Conservation (phyloP, 2,888 invertebrate species). For the Lacanobia oleracea region DNA sequence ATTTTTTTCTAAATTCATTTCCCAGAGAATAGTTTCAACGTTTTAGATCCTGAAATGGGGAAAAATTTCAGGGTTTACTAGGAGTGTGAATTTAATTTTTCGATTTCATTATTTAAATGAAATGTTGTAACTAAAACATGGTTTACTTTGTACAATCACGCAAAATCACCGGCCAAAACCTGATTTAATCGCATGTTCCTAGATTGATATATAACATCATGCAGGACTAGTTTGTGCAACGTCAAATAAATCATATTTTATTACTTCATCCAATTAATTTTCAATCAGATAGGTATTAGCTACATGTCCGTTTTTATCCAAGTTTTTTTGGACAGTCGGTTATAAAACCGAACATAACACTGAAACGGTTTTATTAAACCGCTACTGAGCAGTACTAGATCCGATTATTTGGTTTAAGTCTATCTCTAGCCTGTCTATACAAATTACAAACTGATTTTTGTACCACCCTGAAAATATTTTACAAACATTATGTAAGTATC, state of each 20-base stretch:
- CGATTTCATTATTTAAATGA: not conserved
- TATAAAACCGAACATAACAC: slow-evolving; percentile 8
- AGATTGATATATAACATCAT: slow-evolving; percentile 38
- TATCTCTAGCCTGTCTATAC: not conserved
- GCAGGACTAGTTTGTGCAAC: slow-evolving; percentile 44
- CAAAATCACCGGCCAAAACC: not conserved
- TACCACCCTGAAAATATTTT: too few species aligned
- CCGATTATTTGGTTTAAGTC: not conserved
- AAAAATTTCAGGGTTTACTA: not conserved
- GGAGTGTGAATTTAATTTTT: not conserved
- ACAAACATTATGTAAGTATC: too few species aligned
- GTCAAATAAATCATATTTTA: slow-evolving; percentile 54
- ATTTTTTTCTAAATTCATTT: not conserved
- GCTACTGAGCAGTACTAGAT: not conserved
- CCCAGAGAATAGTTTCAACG: not conserved
- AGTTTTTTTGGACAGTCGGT: not conserved
- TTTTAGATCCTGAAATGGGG: not conserved
- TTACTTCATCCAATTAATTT: slow-evolving; percentile 45
- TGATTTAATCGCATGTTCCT: slow-evolving; percentile 27
- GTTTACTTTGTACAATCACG: slow-evolving; percentile 5
- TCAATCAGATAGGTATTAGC: not conserved
- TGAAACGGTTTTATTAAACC: not conserved
- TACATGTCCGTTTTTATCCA: slow-evolving; percentile 3
- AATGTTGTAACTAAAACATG: not conserved
- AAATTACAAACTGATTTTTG: too few species aligned